Percentiles rank a stretch among this genome's conserved stretches.
Evolutionary conservation across 2,113 vertebrate species (phyloP).

Genomic region (Nyctereutes procyonoides): DNA sequence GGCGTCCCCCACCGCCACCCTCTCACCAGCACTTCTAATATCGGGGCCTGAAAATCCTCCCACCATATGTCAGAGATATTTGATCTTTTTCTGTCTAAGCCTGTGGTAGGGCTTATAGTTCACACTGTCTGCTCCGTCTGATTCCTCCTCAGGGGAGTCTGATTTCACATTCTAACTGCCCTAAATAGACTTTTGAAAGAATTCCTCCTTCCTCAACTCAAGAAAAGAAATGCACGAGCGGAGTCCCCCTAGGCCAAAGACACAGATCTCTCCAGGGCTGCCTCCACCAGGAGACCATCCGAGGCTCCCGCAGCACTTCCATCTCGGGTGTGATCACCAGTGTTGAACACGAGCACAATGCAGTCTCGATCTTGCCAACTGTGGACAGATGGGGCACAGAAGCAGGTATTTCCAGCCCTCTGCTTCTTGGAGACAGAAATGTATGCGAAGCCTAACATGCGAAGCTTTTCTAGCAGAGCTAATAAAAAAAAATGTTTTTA

Average conservation of each 20-base stretch:
- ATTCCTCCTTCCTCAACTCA: conserved; percentile 17
- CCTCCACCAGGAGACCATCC: background rate
- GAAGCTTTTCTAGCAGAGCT: background rate
- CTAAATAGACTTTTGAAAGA: conserved; percentile 64
- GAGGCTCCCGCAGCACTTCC: background rate
- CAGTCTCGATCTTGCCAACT: background rate
- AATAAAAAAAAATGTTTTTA: conserved; percentile 53
- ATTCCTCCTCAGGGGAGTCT: conserved; percentile 75
- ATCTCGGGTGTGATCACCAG: background rate
- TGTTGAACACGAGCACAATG: background rate
- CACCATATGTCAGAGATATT: conserved; percentile 80
- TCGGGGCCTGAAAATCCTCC: conserved; percentile 71
- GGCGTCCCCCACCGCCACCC: too few relatives aligned
- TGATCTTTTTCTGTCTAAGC: conserved; percentile 80
- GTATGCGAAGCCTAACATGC: background rate
- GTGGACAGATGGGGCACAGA: background rate
- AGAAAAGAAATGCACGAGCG: conserved; percentile 48
- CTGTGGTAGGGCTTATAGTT: conserved; percentile 72
- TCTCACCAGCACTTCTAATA: conserved; percentile 51
- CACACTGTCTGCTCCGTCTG: conserved; percentile 80
- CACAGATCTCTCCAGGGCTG: background rate
- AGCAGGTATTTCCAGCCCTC: conserved; percentile 23
- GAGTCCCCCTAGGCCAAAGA: background rate
- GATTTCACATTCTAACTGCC: conserved; percentile 74
- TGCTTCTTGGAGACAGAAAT: conserved; percentile 62